phyloP scores from a whole-genome alignment of 2,888 invertebrate species.

The Masnerella sp. region DNA sequence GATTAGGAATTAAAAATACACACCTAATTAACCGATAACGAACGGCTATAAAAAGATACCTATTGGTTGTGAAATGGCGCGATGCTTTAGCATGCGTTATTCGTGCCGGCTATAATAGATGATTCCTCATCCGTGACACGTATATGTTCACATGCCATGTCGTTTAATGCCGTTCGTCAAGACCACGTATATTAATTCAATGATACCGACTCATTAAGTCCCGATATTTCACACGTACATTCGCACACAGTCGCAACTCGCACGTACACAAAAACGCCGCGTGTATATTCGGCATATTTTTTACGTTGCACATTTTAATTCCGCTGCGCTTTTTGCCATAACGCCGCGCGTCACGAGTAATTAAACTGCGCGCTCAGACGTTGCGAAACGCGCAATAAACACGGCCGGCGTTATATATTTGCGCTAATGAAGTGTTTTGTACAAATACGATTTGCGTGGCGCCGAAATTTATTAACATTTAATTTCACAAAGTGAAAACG shows the following conservation, averaged over 20 bases:
- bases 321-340: slow-evolving; percentile 6
- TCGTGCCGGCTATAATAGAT: slow-evolving; percentile 44
- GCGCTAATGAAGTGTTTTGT: slow-evolving; percentile 37
- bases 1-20: slow-evolving; percentile 48
- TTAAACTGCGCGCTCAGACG: not conserved
- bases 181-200: slow-evolving; percentile 37
- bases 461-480: slow-evolving; percentile 50
- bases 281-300: not conserved
- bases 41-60: slow-evolving; percentile 55
- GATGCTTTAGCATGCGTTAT: slow-evolving; percentile 44
- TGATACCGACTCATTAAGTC: slow-evolving; percentile 41
- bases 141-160: slow-evolving; percentile 40
- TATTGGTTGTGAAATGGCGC: slow-evolving; percentile 48
- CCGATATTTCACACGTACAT: slow-evolving; percentile 5
- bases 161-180: slow-evolving; percentile 36
- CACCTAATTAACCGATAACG: slow-evolving; percentile 54
- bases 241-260: not conserved
- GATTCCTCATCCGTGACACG: slow-evolving; percentile 56
- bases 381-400: slow-evolving; percentile 3
- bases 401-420: slow-evolving; percentile 6
- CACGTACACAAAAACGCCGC: not conserved
- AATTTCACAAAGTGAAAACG: slow-evolving; percentile 43
- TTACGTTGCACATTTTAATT: not conserved
- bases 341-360: slow-evolving; percentile 22
- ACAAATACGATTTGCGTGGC: slow-evolving; percentile 25